Evolutionary conservation across 2,113 vertebrate species (phyloP), one percentile per base, ranked within the genome.

Genomic region (Rhinoptilus africanus): DNA sequence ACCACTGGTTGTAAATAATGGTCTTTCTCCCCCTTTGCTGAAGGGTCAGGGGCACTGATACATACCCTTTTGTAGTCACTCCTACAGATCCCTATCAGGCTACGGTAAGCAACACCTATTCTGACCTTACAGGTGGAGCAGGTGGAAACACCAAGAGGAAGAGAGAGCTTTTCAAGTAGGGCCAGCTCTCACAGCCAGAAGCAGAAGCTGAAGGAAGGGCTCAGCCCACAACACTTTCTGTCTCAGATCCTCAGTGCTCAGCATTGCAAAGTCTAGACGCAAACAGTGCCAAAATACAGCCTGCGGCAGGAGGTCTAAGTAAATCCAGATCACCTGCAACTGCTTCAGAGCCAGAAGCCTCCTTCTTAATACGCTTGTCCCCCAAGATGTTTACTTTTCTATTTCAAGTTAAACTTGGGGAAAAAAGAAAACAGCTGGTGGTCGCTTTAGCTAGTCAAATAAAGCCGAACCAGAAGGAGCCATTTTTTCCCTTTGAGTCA

Each of bases 361-460:
- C 28, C n/a, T 3, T 43, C 39, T 72, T 54, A 67, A 48, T 0
- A 0, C 18, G 11, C 43, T 69, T 53, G 28, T 47, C 18, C 45
- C n/a, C 18, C 51, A 47, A 53, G 51, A 59, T 17, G 9, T 74
- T 43, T 74, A 57, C 12, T 67, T 56, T 59, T 67, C 48, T 47
- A 27, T 41, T 85, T 78, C 74, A 92, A 45, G 24, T 17, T 43
- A 73, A 72, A 32, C 3, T 47, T 34, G 26, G n/a, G 21, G 13
- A 21, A 56, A 32, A 47, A 50, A 15, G 7, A 35, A 69, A 72
- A 50, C 37, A 54, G 11, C 13, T 73, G n/a, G 27, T 56, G n/a
- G 27, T 66, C 28, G 64, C 18, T 53, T 63, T 10, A 47, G 21
- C 28, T 71, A 14, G 43, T 80, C 35, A 82, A 91, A 37, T 53